Evolutionary conservation across 2,113 vertebrate species (phyloP).

Genomic region (Xiphorhynchus elegans): DNA sequence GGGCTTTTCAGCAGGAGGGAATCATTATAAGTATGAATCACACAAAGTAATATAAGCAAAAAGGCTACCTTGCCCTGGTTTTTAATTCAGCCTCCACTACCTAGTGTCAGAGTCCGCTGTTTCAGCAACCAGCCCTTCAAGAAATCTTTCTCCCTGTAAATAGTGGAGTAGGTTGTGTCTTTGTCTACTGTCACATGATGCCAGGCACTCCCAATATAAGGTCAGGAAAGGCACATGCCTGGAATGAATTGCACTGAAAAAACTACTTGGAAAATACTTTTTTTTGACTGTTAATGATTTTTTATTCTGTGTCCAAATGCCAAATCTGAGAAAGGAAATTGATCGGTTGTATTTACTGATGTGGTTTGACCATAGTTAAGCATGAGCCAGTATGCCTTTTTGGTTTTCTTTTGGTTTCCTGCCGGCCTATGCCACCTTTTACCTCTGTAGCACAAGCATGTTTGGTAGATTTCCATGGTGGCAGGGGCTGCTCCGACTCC

Average conservation of each 20-base stretch:
- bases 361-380: neutral
- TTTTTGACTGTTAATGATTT: neutral
- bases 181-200: neutral
- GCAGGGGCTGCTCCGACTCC: neutral
- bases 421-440: neutral
- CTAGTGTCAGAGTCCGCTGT: neutral
- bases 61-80: neutral
- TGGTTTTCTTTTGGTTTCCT: neutral
- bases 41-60: neutral
- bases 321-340: neutral
- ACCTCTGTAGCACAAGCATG: accelerated
- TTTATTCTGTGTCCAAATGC: neutral
- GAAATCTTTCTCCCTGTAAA: neutral
- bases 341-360: neutral
- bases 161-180: neutral
- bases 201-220: neutral
- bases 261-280: neutral
- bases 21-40: conserved; percentile 34
- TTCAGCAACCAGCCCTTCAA: neutral
- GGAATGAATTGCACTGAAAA: neutral
- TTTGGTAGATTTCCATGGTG: neutral
- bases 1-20: conserved; percentile 23
- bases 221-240: neutral
- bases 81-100: neutral
- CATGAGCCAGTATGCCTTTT: neutral